A percentile compares a stretch with the other conserved stretches of the same genome.
These are phyloP conservation scores for Eurytoma adleriae DNA, from an alignment of 2,888 invertebrate species.

Conservation along the genomic window DNA sequence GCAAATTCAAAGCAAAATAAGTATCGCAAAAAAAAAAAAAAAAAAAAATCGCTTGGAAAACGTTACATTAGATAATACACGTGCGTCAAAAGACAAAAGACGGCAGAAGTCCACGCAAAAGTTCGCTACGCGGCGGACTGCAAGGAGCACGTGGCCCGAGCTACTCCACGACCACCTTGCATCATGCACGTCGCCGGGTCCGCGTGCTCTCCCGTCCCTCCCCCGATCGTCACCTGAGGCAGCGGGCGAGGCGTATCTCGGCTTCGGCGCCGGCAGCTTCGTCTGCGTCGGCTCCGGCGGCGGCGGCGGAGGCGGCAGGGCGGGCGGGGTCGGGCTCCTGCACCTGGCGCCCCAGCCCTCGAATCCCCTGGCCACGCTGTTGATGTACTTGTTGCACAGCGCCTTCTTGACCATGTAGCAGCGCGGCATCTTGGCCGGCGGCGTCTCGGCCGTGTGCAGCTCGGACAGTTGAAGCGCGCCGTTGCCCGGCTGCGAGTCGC, in stretches of 20 bases:
- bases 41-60: too few species aligned
- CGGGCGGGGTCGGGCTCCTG: conserved; percentile 46
- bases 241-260: conserved; percentile 43
- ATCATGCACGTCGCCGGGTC: too few species aligned
- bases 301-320: conserved; percentile 20
- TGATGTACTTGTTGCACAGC: conserved; percentile 77
- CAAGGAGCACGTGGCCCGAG: too few species aligned
- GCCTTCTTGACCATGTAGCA: conserved; percentile 86
- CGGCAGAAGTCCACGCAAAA: too few species aligned
- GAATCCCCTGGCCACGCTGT: conserved; percentile 72
- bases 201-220: not conserved
- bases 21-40: too few species aligned
- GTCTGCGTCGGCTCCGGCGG: conserved; percentile 17
- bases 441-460: not conserved
- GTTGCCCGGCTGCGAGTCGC: not conserved
- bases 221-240: conserved; percentile 31
- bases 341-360: conserved; percentile 60
- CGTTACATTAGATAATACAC: too few species aligned
- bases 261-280: conserved; percentile 49
- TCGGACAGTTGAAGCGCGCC: too few species aligned
- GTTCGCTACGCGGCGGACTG: too few species aligned
- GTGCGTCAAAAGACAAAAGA: too few species aligned
- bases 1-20: too few species aligned
- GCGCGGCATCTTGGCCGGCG: conserved; percentile 81
- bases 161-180: too few species aligned